Conservation (phyloP, 2,113 vertebrate genomes). For the Amblyopsis rosae region DNA sequence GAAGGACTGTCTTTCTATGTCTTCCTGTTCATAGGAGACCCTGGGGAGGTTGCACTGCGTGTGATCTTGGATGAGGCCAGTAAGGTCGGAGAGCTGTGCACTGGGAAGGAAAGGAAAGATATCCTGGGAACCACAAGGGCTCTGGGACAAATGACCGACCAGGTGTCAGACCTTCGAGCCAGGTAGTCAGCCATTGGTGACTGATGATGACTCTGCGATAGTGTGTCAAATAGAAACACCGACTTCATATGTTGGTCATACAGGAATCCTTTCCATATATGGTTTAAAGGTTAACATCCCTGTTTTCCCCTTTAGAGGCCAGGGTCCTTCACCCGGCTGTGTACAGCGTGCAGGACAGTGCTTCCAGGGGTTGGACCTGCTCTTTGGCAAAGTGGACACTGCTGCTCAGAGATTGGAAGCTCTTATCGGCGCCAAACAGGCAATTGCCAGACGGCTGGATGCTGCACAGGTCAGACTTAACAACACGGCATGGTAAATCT, state of each 20-base stretch:
- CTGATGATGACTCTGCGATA: neutral
- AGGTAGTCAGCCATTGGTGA: conserved; percentile 74
- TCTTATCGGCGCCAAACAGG: conserved; percentile 94
- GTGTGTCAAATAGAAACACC: neutral
- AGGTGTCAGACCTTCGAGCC: conserved; percentile 87
- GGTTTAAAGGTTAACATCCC: conserved; percentile 2
- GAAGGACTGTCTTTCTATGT: neutral
- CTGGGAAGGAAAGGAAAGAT: conserved; percentile 93
- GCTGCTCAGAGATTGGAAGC: conserved; percentile 92
- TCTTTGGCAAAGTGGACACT: conserved; percentile 92
- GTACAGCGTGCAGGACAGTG: conserved; percentile 95
- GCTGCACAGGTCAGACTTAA: conserved; percentile 87
- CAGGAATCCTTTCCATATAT: neutral
- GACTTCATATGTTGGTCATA: neutral
- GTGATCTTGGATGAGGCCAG: conserved; percentile 95
- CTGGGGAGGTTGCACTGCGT: conserved; percentile 89
- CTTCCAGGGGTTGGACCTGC: conserved; percentile 90
- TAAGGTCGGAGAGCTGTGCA: conserved; percentile 95
- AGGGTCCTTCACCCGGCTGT: conserved; percentile 85
- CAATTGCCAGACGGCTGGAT: conserved; percentile 93
- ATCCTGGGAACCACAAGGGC: conserved; percentile 89
- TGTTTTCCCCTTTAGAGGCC: conserved; percentile 77
- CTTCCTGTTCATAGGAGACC: conserved; percentile 78
- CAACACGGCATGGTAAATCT: conserved; percentile 4
- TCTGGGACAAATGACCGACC: conserved; percentile 93